These are phyloP conservation scores for Gorsachius magnificus DNA, from an alignment of 2,797 vertebrate genomes.

Conservation along the genomic window DNA sequence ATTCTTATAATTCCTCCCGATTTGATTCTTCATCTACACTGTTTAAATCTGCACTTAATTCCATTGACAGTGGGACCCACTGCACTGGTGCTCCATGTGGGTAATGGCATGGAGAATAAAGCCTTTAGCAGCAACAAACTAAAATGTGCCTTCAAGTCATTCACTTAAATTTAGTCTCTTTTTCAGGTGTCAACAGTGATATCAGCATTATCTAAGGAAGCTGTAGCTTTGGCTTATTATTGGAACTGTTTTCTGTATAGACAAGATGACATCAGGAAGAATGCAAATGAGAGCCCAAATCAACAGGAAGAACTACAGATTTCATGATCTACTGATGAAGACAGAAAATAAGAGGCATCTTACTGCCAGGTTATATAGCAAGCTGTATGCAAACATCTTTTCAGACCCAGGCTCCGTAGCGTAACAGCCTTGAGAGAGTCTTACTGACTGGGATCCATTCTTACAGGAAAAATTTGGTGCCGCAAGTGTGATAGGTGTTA, in stretches of 20 bases:
- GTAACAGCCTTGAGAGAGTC: not conserved
- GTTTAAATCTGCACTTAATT: not conserved
- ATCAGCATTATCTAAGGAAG: not conserved
- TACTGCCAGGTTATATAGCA: not conserved
- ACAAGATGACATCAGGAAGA: not conserved
- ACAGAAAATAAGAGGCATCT: not conserved
- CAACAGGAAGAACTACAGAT: not conserved
- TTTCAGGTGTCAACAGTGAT: not conserved
- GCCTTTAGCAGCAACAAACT: not conserved
- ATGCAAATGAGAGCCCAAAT: not conserved
- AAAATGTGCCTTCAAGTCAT: not conserved
- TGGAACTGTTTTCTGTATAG: not conserved
- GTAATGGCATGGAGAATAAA: not conserved
- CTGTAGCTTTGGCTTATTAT: not conserved
- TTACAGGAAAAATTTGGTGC: not conserved
- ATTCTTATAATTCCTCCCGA: not conserved
- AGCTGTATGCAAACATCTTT: not conserved
- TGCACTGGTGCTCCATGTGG: not conserved
- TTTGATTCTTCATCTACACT: not conserved
- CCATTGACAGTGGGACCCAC: not conserved
- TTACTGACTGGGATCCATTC: not conserved
- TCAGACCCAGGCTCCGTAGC: not conserved
- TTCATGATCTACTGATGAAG: rapidly evolving
- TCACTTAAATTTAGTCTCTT: not conserved
- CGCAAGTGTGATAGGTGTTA: not conserved